Evolutionary conservation across 2,113 vertebrate genomes (phyloP), one percentile per base, ranked within the genome.

Genomic region (Odocoileus virginianus): DNA sequence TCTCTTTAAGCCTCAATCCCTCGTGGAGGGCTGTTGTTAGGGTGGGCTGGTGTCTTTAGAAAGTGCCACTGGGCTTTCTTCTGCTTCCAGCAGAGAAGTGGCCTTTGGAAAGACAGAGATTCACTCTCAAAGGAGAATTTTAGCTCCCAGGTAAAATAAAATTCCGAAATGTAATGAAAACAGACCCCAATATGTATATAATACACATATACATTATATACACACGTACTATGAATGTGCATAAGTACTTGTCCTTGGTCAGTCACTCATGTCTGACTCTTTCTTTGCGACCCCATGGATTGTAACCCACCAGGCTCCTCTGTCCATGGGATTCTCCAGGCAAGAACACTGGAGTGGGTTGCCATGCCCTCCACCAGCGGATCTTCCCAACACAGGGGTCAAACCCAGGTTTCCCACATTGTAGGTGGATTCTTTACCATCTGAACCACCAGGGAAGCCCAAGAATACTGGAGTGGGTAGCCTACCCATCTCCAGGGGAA

Each of bases 131-230:
- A 82, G 1, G 88, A 76, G 74, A 94, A 43, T 76, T 90, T 33
- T 54, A 97, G 61, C 74, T 89, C 40, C 47, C 82, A 87, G 97
- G 57, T 89, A 47, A 92, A 97, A 71, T 79, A 36, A 82, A 93
- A 78, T 23, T 67, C 16, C 30, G 21, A 81, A 36, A 50, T 36
- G 74, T 57, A 60, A 43, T 79, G 33, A 43, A 89, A 97, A 61
- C 15, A 60, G 6, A 45, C 14, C 16, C 60, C 86, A 91, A 50
- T 58, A 7, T 27, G 6, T 55, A 15, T 10, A 76, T 14, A n/a
- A 17, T 33, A 45, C 30, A 25, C n/a, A 25, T 40, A 40, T 10
- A 33, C 17, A 54, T 54, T 47, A 13, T 33, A 36, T 21, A 74
- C 9, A 25, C 0, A 87, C 17, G n/a, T 16, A 23, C 12, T 23